phyloP scores from a whole-genome alignment of 1,140 invertebrate species.

The Bombus polaris region DNA sequence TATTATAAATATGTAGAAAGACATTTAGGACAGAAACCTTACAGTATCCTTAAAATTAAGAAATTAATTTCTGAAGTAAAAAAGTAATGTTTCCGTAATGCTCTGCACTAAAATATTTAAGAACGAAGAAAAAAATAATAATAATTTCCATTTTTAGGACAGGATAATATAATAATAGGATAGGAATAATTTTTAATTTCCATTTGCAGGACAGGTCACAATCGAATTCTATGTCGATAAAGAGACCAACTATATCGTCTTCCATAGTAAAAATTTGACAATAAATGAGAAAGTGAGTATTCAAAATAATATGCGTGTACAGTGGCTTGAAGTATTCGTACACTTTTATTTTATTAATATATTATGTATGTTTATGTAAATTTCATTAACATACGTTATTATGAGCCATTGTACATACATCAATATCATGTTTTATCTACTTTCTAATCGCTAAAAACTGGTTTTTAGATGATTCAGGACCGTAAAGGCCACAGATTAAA shows the following conservation, averaged over 20 bases:
- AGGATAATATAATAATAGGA: no score
- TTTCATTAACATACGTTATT: no score
- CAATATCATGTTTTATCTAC: not conserved
- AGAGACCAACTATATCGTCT: constrained; percentile 94
- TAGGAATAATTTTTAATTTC: not conserved
- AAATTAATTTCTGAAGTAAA: no score
- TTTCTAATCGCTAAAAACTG: not conserved
- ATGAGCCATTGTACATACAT: no score
- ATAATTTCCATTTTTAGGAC: no score
- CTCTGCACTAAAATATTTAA: not conserved
- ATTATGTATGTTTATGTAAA: no score
- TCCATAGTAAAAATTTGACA: constrained; percentile 95
- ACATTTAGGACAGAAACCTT: no score
- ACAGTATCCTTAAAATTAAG: no score
- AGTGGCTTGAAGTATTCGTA: not conserved
- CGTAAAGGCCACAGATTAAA: constrained; percentile 88
- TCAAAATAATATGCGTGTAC: not conserved
- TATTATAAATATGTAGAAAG: no score
- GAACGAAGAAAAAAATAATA: not conserved
- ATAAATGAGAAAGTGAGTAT: constrained; percentile 89
- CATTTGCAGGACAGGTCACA: constrained; percentile 89
- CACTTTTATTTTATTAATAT: no score
- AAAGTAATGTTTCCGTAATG: not conserved
- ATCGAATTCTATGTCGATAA: constrained; percentile 92
- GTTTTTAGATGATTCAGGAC: constrained; percentile 87